Percentiles rank a stretch among this genome's conserved stretches.
Conservation (phyloP, 2,113 vertebrate species). For the Brienomyrus brachyistius region DNA sequence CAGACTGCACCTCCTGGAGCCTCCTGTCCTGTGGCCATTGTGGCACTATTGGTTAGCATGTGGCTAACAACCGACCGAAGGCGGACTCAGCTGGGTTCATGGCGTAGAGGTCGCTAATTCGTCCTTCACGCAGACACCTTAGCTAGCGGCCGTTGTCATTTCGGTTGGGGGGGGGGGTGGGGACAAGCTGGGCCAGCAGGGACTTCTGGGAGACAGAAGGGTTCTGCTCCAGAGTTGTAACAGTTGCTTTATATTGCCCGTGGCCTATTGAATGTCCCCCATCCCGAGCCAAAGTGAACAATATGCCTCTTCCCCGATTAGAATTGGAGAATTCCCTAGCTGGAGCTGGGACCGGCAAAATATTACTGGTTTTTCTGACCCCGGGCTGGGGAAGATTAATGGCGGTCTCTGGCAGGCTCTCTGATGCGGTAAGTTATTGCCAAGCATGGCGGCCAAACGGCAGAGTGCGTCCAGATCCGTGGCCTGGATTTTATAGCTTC, state of each 20-base stretch:
- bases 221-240: slow-evolving; percentile 4
- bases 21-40: neutral
- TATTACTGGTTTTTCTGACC: slow-evolving; percentile 19
- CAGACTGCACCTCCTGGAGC: too few relatives aligned
- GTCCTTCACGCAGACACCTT: slow-evolving; percentile 5
- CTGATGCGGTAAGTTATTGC: slow-evolving; percentile 14
- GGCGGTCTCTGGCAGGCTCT: slow-evolving; percentile 16
- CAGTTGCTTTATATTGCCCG: slow-evolving; percentile 21
- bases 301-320: slow-evolving; percentile 16
- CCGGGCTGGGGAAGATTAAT: slow-evolving; percentile 17
- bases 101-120: neutral
- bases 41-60: slow-evolving; percentile 12
- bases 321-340: slow-evolving; percentile 21
- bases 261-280: slow-evolving; percentile 15
- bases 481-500: slow-evolving; percentile 11
- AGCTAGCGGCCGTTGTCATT: slow-evolving; percentile 16
- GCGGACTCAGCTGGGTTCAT: slow-evolving; percentile 14
- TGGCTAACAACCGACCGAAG: slow-evolving; percentile 28
- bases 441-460: neutral
- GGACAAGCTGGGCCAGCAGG: neutral
- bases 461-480: neutral
- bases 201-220: slow-evolving; percentile 4
- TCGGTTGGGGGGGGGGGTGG: neutral
- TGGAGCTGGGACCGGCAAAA: neutral
- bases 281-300: slow-evolving; percentile 23